Evolutionary conservation across 2,888 invertebrate genomes (phyloP), one percentile per base, ranked within the genome.

Genomic region (Zonitis immaculata): DNA sequence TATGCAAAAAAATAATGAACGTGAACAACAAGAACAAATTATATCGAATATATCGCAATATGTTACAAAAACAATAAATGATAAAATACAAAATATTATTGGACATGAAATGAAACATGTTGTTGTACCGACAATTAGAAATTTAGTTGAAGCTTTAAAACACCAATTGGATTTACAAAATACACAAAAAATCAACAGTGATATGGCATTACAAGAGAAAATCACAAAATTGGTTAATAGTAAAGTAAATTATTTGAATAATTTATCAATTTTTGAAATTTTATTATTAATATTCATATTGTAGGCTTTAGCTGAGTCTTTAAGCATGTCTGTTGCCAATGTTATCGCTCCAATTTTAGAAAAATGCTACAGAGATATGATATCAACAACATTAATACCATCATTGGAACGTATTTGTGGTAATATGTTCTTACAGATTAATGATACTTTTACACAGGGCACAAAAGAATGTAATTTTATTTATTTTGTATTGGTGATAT

Each of bases 401-500:
- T 84, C 87, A 27, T 89, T 94, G 80, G 95, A 96, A 73, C 87
- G 87, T 71, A 85, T 91, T 50, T 90, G 90, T 64, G 86, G 87
- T 67, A 85, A 85, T 69, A 88, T 97, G 82, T 94, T 95, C 72
- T 82, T 85, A 43, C 95, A 97, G 76, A 81, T 97, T 51, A 93
- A 94, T 72, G 88, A 90, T 47, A 84, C 89, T 14, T 97, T 96
- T 77, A 85, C 88, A 47, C 82, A 82, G 59, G 97, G 97, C 49
- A 91, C 95, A 6, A 88, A 87, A 72, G 95, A 96, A 77, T 94
- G 95, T 95, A 77, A 84, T 76, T 44, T 51, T 46, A 14, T 39
- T 18, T 25, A 44, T 39, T 25, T 49, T 12, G 27, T 39, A 9
- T 18, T 20, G n/a, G 3, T 8, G 7, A 25, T 14, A 9, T 42